phyloP scores from a whole-genome alignment of 2,113 vertebrate genomes.

The Arothron firmamentum region DNA sequence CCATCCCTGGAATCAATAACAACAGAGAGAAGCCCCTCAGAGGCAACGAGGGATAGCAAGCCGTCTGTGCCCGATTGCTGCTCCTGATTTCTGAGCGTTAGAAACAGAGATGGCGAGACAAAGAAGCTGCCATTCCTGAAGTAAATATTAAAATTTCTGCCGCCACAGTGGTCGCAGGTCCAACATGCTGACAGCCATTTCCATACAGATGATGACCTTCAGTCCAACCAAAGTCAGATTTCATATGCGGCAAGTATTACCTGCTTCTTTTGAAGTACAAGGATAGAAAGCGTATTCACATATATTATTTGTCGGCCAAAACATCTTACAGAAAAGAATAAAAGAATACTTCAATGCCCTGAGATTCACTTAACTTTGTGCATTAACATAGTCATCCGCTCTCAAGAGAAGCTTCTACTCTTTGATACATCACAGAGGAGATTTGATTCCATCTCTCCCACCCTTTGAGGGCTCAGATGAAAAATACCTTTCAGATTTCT shows the following conservation, averaged over 20 bases:
- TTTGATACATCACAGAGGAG: constrained; percentile 39
- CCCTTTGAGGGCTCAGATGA: constrained; percentile 24
- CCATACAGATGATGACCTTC: too few relatives aligned
- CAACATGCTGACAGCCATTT: too few relatives aligned
- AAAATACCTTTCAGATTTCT: constrained; percentile 13
- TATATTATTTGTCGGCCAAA: not conserved
- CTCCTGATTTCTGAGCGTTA: not conserved
- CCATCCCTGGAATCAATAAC: not conserved
- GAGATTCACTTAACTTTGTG: constrained; percentile 38
- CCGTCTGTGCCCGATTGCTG: not conserved
- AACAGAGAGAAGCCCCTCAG: not conserved
- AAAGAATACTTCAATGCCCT: constrained; percentile 25
- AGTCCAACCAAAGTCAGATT: too few relatives aligned
- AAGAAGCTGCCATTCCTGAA: not conserved
- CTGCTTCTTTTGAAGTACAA: constrained; percentile 3
- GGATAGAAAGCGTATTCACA: not conserved
- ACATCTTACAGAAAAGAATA: constrained; percentile 9
- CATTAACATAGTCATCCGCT: constrained; percentile 23
- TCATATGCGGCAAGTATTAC: too few relatives aligned
- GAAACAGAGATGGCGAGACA: not conserved
- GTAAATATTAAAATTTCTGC: too few relatives aligned
- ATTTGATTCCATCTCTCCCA: constrained; percentile 38
- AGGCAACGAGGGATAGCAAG: not conserved
- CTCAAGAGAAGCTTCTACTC: constrained; percentile 26
- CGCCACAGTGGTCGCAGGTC: too few relatives aligned